These are phyloP conservation scores for Trachelus tabidus DNA, from an alignment of 2,888 invertebrate genomes.

Conservation along the genomic window DNA sequence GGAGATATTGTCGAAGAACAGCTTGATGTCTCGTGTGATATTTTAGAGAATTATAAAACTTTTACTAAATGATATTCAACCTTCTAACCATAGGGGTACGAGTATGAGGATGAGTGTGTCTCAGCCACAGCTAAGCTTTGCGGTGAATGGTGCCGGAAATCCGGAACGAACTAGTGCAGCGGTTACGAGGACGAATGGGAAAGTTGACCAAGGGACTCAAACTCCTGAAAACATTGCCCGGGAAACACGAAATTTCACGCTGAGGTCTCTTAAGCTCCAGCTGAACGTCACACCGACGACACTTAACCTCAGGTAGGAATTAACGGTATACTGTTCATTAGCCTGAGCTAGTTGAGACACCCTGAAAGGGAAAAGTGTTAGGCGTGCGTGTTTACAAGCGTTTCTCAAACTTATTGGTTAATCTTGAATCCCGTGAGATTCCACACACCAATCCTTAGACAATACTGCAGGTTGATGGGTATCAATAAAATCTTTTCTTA, in stretches of 20 bases:
- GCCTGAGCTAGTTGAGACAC: neutral
- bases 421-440: neutral
- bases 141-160: slow-evolving; percentile 68
- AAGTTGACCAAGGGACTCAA: slow-evolving; percentile 77
- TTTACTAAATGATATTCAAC: neutral
- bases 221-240: slow-evolving; percentile 78
- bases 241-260: slow-evolving; percentile 74
- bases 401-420: neutral
- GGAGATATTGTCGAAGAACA: neutral
- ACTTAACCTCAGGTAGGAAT: slow-evolving; percentile 70
- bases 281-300: slow-evolving; percentile 73
- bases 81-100: slow-evolving; percentile 49
- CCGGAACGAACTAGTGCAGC: slow-evolving; percentile 36
- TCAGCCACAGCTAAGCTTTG: slow-evolving; percentile 72
- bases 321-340: neutral
- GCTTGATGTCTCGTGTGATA: neutral
- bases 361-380: neutral
- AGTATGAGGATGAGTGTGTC: slow-evolving; percentile 71
- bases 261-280: slow-evolving; percentile 72
- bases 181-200: slow-evolving; percentile 50
- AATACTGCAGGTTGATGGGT: neutral
- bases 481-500: neutral
- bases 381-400: neutral
- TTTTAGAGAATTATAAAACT: neutral
- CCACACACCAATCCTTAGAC: neutral